A percentile compares a stretch with the other conserved stretches of the same genome.
Conservation (phyloP, 2,888 invertebrate genomes). For the Mesodorylaimus sp. region DNA sequence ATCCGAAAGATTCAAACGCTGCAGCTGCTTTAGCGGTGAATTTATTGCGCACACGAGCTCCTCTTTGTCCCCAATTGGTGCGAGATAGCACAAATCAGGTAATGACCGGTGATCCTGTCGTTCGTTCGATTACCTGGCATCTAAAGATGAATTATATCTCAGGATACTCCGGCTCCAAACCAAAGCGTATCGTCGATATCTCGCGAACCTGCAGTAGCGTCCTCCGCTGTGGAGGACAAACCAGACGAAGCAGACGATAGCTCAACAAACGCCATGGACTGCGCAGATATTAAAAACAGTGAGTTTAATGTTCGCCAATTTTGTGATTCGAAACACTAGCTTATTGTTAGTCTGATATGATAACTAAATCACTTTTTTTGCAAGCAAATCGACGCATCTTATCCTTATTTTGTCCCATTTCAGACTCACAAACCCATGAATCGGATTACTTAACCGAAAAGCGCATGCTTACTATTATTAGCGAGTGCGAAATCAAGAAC, state of each 20-base stretch:
- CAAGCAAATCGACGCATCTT: neutral
- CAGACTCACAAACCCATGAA: neutral
- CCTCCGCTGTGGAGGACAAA: no score
- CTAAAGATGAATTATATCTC: no score
- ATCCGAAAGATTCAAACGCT: constrained; percentile 50
- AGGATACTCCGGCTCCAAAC: no score
- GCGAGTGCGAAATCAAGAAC: constrained; percentile 49
- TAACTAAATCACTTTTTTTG: neutral
- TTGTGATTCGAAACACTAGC: neutral
- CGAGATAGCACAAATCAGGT: no score
- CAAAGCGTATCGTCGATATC: no score
- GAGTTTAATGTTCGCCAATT: neutral
- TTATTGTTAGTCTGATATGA: neutral
- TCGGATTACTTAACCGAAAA: constrained; percentile 47
- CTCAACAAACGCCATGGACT: neutral
- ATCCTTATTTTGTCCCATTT: neutral
- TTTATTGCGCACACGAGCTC: constrained; percentile 47
- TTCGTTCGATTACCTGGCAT: no score
- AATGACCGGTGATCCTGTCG: no score
- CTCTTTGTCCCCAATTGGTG: constrained; percentile 34
- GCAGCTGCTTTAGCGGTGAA: constrained; percentile 74
- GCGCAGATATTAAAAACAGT: neutral
- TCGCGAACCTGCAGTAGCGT: no score
- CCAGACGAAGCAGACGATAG: no score
- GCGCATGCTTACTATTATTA: constrained; percentile 52